Evolutionary conservation across 2,113 vertebrate genomes (phyloP), one percentile per base, ranked within the genome.

Genomic region (Pycnonotus jocosus): DNA sequence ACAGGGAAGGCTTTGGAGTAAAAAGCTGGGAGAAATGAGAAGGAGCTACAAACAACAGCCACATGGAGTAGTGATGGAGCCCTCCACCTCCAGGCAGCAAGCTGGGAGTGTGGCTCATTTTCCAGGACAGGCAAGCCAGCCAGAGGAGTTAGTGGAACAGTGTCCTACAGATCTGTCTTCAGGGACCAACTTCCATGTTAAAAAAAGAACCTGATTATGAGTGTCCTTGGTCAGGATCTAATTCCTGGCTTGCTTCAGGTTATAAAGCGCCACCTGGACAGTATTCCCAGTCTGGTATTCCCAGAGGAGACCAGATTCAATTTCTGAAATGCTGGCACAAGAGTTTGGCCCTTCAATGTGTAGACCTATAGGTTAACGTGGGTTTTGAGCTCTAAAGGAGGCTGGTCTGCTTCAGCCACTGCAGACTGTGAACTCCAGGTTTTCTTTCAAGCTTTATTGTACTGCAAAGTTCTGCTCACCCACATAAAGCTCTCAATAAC

Each of bases 161-260:
- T 3, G 64, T 73, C 31, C 93, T 56, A 31, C 4, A n/a, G 19
- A 60, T 76, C n/a, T 69, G 25, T 61, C 92, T 79, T 44, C 20
- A 40, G 85, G 53, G 84, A 94, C 66, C 65, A 90, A 85, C 48
- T 91, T 72, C 73, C 92, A 72, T 0, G 2, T 71, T 80, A 90
- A 80, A 95, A 96, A 93, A 91, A 92, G 81, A 91, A 91, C 50
- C 18, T 61, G 85, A 88, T 88, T 48, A 76, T 4, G 4, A 71
- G 19, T 15, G 93, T 28, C 85, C 95, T 96, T 80, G 85, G 53
- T 90, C 66, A 82, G 92, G 81, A 90, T 90, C 53, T 87, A 79
- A 87, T 48, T 91, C 74, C 86, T 92, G 71, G 31, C 62, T 92
- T 11, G 1, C 77, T 92, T 80, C 62, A 85, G 48, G 53, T 57